These are phyloP conservation scores for Ceyx cyanopectus DNA, from an alignment of 2,113 vertebrate genomes.

Conservation along the genomic window DNA sequence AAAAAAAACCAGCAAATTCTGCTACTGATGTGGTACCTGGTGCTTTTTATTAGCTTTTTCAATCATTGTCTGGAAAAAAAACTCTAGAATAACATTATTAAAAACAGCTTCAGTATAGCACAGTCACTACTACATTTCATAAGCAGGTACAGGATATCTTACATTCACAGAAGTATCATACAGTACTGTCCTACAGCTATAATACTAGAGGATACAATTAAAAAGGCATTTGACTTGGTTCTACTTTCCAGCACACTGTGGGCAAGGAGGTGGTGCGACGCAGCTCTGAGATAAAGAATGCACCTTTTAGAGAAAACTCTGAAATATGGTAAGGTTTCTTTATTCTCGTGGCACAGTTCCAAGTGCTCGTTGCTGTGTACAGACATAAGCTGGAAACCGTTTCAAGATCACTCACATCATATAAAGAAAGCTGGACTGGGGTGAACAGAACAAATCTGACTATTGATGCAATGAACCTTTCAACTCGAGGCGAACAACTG, in stretches of 20 bases:
- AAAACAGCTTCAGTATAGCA: slow-evolving; percentile 82
- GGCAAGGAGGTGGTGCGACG: slow-evolving; percentile 66
- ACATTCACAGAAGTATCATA: slow-evolving; percentile 83
- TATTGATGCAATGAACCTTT: slow-evolving; percentile 37
- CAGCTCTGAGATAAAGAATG: slow-evolving; percentile 69
- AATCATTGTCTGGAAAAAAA: slow-evolving; percentile 79
- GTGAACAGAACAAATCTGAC: slow-evolving; percentile 50
- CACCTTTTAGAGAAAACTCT: slow-evolving; percentile 42
- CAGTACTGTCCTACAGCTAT: slow-evolving; percentile 82
- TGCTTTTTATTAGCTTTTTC: slow-evolving; percentile 78
- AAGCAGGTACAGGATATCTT: slow-evolving; percentile 80
- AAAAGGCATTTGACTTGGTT: slow-evolving; percentile 83
- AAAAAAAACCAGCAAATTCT: slow-evolving; percentile 77
- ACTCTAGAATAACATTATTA: slow-evolving; percentile 81
- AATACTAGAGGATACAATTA: slow-evolving; percentile 81
- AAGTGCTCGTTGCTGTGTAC: slow-evolving; percentile 63
- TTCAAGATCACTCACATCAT: slow-evolving; percentile 54
- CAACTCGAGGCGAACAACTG: background rate
- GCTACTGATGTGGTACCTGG: slow-evolving; percentile 79
- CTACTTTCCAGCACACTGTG: slow-evolving; percentile 77
- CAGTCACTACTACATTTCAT: slow-evolving; percentile 80
- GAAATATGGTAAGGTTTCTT: background rate
- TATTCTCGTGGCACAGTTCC: slow-evolving; percentile 53
- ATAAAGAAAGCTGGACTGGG: slow-evolving; percentile 42
- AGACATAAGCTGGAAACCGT: slow-evolving; percentile 74